phyloP scores from a whole-genome alignment of 1,140 invertebrate genomes.

The Steinernema feltiae region DNA sequence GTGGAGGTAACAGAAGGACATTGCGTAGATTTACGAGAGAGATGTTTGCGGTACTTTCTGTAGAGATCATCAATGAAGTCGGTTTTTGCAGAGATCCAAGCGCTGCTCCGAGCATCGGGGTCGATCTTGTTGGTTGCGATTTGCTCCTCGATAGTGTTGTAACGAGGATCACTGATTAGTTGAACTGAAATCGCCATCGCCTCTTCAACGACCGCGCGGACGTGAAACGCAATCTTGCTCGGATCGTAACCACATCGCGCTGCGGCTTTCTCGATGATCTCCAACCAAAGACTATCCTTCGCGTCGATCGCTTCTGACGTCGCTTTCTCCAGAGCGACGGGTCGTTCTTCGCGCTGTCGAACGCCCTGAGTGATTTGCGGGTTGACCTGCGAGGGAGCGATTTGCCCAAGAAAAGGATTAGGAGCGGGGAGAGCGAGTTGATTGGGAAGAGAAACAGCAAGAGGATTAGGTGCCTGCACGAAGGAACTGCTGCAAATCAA shows the following conservation, averaged over 20 bases:
- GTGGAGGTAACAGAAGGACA: neutral
- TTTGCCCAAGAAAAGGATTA: no score
- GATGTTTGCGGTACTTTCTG: constrained; percentile 23
- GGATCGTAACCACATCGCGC: constrained; percentile 47
- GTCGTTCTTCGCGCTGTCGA: constrained; percentile 24
- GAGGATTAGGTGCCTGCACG: constrained; percentile 31
- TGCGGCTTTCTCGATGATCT: constrained; percentile 45
- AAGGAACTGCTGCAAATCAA: constrained; percentile 31
- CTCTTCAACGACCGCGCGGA: constrained; percentile 53
- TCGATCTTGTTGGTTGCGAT: constrained; percentile 35
- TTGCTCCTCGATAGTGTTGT: constrained; percentile 53
- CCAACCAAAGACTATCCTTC: constrained; percentile 46
- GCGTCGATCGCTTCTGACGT: constrained; percentile 23
- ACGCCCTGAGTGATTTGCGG: constrained; percentile 40
- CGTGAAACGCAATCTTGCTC: constrained; percentile 34
- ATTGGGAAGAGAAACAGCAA: constrained; percentile 21
- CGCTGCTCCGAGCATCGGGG: constrained; percentile 38
- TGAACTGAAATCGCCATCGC: constrained; percentile 54
- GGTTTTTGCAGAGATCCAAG: constrained; percentile 39
- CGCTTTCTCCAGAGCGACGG: neutral
- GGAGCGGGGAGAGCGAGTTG: neutral
- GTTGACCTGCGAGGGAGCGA: constrained; percentile 28
- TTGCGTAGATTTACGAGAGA: neutral
- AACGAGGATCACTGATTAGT: constrained; percentile 48
- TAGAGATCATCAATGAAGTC: constrained; percentile 40